These are phyloP conservation scores for Limanda limanda DNA, from an alignment of 2,113 vertebrate genomes.

Conservation along the genomic window DNA sequence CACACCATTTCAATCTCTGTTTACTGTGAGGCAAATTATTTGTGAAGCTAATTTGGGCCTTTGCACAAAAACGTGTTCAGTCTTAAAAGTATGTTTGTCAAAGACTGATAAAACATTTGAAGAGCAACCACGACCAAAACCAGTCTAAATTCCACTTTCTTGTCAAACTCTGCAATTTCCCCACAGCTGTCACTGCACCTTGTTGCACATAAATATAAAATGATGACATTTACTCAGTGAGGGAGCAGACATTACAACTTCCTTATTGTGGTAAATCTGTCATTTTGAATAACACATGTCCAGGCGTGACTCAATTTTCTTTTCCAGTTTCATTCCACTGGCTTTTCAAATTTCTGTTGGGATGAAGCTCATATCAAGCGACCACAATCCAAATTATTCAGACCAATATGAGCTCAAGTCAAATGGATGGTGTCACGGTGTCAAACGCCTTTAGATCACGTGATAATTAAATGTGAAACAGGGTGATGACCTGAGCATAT, in stretches of 20 bases:
- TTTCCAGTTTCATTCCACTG: too few relatives aligned
- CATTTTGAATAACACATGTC: not conserved
- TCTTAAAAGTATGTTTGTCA: not conserved
- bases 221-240: not conserved
- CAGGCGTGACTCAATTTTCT: not conserved
- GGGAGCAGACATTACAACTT: not conserved
- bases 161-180: not conserved
- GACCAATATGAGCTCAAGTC: not conserved
- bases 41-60: not conserved
- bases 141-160: not conserved
- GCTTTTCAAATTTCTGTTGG: not conserved
- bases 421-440: not conserved
- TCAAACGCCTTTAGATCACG: not conserved
- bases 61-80: not conserved
- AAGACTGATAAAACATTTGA: not conserved
- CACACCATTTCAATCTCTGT: not conserved
- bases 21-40: not conserved
- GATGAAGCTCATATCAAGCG: too few relatives aligned
- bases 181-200: not conserved
- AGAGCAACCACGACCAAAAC: not conserved
- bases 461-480: not conserved
- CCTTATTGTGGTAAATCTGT: not conserved
- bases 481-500: conserved; percentile 7
- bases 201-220: not conserved
- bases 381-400: too few relatives aligned